Conservation (phyloP, 2,888 invertebrate genomes). For the Heterodera filipjevi region DNA sequence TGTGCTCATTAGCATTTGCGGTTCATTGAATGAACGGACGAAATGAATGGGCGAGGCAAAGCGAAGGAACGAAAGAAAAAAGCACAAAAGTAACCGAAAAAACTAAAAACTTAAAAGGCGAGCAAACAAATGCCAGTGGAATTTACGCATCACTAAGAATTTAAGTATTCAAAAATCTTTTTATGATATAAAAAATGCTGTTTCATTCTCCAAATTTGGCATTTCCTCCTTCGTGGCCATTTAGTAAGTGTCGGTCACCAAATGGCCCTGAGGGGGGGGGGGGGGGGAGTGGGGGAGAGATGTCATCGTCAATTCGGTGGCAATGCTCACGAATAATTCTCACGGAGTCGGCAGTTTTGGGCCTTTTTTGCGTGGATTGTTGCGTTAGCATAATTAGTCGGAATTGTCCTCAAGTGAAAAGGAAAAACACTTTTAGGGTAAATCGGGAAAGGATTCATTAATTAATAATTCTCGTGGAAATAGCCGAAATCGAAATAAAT, state of each 20-base stretch:
- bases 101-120: too few species aligned
- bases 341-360: background rate
- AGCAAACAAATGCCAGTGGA: too few species aligned
- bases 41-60: background rate
- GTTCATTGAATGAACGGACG: background rate
- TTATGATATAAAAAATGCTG: background rate
- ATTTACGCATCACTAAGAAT: too few species aligned
- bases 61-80: background rate
- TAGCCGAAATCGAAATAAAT: too few species aligned
- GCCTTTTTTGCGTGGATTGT: background rate
- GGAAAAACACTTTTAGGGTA: background rate
- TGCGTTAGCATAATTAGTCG: background rate
- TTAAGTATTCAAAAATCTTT: conserved; percentile 3
- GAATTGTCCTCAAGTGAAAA: background rate
- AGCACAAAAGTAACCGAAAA: background rate
- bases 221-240: background rate
- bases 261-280: background rate
- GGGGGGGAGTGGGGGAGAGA: background rate
- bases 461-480: too few species aligned
- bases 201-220: background rate
- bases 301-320: background rate
- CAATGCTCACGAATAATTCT: background rate
- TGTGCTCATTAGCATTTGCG: conserved; percentile 9
- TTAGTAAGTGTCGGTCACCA: background rate
- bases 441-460: too few species aligned